Conservation (phyloP, 2,888 invertebrate species). For the Eupithecia subfuscata region DNA sequence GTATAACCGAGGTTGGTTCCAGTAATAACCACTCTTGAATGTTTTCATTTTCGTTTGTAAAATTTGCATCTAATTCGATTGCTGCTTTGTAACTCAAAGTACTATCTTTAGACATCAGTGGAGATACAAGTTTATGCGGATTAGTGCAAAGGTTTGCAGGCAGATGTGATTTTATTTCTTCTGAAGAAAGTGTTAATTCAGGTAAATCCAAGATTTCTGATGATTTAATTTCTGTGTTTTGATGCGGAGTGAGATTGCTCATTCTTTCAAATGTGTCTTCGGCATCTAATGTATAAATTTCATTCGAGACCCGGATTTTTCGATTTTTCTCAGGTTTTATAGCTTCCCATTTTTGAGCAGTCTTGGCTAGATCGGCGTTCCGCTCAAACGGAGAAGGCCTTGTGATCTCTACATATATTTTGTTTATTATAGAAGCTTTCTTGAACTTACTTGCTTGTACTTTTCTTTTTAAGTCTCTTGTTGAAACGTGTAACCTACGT, state of each 20-base stretch:
- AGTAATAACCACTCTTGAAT: constrained; percentile 48
- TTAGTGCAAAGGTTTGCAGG: constrained; percentile 60
- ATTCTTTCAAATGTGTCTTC: constrained; percentile 45
- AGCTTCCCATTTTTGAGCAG: constrained; percentile 60
- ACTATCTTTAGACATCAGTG: constrained; percentile 50
- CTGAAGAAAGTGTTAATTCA: constrained; percentile 35
- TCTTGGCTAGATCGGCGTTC: constrained; percentile 62
- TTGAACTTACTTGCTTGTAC: constrained; percentile 60
- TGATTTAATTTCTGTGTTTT: constrained; percentile 60
- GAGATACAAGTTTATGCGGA: constrained; percentile 62
- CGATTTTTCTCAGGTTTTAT: constrained; percentile 45
- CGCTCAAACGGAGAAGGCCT: constrained; percentile 69
- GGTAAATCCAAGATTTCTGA: constrained; percentile 26
- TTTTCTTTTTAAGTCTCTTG: constrained; percentile 58
- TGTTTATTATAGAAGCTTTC: constrained; percentile 64
- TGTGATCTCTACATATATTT: constrained; percentile 59
- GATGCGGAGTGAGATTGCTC: constrained; percentile 53
- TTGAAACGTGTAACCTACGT: constrained; percentile 55
- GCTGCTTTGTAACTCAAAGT: constrained; percentile 44
- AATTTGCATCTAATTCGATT: constrained; percentile 15
- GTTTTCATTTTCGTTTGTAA: constrained; percentile 30
- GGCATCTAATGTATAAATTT: constrained; percentile 16
- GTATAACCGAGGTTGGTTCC: constrained; percentile 51
- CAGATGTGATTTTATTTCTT: constrained; percentile 43
- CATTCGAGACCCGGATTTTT: constrained; percentile 11